A percentile compares a stretch with the other conserved stretches of the same genome.
phyloP scores from a whole-genome alignment of 1,140 invertebrate species.

The Pseudomyrmex sp. region DNA sequence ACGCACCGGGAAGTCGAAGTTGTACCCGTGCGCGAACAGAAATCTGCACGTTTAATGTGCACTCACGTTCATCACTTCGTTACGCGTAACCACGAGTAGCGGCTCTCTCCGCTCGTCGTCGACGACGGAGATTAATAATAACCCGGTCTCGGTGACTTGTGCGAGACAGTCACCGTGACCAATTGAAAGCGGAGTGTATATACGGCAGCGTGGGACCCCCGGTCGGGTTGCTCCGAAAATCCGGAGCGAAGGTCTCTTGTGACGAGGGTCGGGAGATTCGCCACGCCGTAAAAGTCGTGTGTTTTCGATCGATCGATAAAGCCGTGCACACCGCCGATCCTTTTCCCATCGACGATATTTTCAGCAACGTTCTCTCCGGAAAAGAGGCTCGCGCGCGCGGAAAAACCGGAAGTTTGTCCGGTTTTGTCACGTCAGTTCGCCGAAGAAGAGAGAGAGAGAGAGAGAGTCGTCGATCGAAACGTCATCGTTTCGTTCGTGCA shows the following conservation, averaged over 20 bases:
- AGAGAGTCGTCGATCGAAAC: not conserved
- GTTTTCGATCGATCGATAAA: conserved; percentile 24
- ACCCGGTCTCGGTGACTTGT: conserved; percentile 42
- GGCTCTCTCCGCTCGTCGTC: not conserved
- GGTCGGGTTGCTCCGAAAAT: conserved; percentile 25
- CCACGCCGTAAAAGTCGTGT: conserved; percentile 9
- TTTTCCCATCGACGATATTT: conserved; percentile 31
- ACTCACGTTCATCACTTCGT: conserved; percentile 30
- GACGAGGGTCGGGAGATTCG: conserved; percentile 25
- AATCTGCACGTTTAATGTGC: not conserved
- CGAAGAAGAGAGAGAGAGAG: conserved; percentile 29
- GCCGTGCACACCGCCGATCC: not conserved
- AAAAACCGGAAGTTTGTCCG: conserved; percentile 14
- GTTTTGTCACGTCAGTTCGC: conserved; percentile 48
- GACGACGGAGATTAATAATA: conserved; percentile 51
- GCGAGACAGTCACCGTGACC: conserved; percentile 55
- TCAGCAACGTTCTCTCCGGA: conserved; percentile 40
- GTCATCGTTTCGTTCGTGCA: conserved; percentile 30
- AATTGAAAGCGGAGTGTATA: conserved; percentile 47
- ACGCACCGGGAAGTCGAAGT: not conserved
- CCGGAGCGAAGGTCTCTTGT: not conserved
- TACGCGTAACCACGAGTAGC: conserved; percentile 14
- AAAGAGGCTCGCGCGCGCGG: not conserved
- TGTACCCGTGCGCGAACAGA: not conserved
- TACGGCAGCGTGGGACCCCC: conserved; percentile 53